Percentiles rank a stretch among this genome's conserved stretches.
Conservation (phyloP, 2,888 invertebrate genomes). For the Tanytarsus gracilentus region DNA sequence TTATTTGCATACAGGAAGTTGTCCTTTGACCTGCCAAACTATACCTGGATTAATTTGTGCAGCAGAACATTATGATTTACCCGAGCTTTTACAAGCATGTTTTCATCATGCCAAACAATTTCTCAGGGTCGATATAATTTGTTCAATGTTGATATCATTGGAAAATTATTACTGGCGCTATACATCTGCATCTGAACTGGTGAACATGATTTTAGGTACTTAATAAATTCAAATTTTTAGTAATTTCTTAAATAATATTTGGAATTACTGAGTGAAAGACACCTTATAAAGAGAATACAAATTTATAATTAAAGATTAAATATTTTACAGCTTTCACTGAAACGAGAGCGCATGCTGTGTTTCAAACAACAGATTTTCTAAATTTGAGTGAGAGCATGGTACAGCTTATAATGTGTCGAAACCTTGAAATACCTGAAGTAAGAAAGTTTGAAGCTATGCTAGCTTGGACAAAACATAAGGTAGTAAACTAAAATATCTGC, state of each 20-base stretch:
- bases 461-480: conserved; percentile 78
- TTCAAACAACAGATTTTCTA: conserved; percentile 74
- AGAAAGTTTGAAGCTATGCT: conserved; percentile 90
- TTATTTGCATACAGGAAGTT: conserved; percentile 87
- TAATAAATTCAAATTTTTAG: background rate
- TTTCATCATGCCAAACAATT: conserved; percentile 94
- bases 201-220: conserved; percentile 72
- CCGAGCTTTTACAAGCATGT: conserved; percentile 85
- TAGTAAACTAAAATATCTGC: conserved; percentile 39
- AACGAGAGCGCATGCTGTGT: conserved; percentile 74
- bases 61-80: conserved; percentile 88
- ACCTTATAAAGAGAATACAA: no score
- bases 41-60: conserved; percentile 90
- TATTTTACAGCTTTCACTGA: conserved; percentile 61
- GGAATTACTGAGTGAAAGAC: no score
- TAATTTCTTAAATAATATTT: background rate
- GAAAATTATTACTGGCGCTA: conserved; percentile 95
- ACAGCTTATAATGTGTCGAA: conserved; percentile 88
- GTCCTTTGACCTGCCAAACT: conserved; percentile 82
- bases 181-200: conserved; percentile 84
- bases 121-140: conserved; percentile 83
- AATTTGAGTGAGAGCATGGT: conserved; percentile 90
- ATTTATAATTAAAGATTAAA: background rate
- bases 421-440: conserved; percentile 79
- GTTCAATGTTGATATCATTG: conserved; percentile 82